Evolutionary conservation across 2,888 invertebrate species (phyloP), one percentile per base, ranked within the genome.

Genomic region (Cerastis rubricosa): DNA sequence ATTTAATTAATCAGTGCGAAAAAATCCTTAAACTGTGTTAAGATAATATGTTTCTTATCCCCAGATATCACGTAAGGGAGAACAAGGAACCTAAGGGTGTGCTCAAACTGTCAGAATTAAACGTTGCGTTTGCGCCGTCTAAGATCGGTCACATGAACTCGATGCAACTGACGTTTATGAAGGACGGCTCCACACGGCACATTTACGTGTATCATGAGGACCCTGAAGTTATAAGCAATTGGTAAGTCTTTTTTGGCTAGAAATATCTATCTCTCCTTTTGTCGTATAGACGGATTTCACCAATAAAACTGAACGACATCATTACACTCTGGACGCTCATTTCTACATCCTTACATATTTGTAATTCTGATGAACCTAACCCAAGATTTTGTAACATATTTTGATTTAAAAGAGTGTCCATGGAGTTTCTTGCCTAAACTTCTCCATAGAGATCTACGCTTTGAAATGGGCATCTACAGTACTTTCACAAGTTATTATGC

Each of bases 191-290:
- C 6, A 99, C 99, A 1, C 95, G 99, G 83, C 99, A 99, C 91
- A 98, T 99, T 87, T 99, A 98, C 93, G 98, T 99, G 0, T 98
- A 98, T 92, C 98, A 99, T 86, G 98, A 99, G 87, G 98, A 98
- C 87, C 97, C 98, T 2, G 98, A 99, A 96, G 98, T 98, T 69
- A 98, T 99, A 80, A 98, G 98, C 61, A 98, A 98, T 93, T 99
- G 99, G 99, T 97, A 95, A 92, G 80, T 83, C 5, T 69, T 57
- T 51, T 73, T 35, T 25, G 0, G n/a, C 6, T 22, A 70, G 25
- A 43, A 14, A 47, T 57, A 2, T 8, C 5, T 67, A n/a, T n/a
- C n/a, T n/a, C n/a, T 40, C 2, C 11, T 45, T 1, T n/a, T 8
- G 29, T 29, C 57, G 25, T 17, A 59, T 17, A 59, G 25, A 57